Evolutionary conservation across 2,113 vertebrate genomes (phyloP).

Genomic region (Ammodytes dubius): DNA sequence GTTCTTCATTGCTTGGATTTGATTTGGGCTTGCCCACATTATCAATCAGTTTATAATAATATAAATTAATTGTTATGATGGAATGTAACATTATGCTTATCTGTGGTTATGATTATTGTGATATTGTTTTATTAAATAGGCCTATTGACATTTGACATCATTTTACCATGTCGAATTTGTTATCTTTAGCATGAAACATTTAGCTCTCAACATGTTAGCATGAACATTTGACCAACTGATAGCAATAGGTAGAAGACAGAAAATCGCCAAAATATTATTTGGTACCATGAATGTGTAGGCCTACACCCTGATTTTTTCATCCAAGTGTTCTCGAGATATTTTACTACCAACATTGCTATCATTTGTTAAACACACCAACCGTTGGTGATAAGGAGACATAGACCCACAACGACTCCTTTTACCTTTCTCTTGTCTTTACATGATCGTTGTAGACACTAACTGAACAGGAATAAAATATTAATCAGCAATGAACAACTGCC

Average conservation of each 20-base stretch:
- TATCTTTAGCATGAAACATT: not conserved
- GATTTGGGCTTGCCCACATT: too few species aligned
- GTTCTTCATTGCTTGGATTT: too few species aligned
- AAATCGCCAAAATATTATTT: not conserved
- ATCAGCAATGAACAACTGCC: not conserved
- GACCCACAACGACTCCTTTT: not conserved
- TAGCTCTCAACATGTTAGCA: not conserved
- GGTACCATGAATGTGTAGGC: not conserved
- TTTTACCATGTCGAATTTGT: not conserved
- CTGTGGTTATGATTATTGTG: too few species aligned
- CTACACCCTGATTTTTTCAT: not conserved
- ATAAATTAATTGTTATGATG: too few species aligned
- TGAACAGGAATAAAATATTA: conserved; percentile 30
- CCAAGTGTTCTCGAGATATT: not conserved
- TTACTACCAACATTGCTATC: not conserved
- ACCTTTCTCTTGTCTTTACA: not conserved
- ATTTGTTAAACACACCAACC: not conserved
- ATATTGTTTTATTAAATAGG: too few species aligned
- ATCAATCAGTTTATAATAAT: too few species aligned
- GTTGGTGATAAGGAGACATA: not conserved
- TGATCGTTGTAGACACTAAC: conserved; percentile 1
- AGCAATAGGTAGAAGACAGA: not conserved
- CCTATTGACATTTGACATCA: not conserved
- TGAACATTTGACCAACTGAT: not conserved
- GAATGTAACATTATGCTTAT: too few species aligned